Conservation (phyloP, 2,888 invertebrate genomes). For the Abrostola triplasia region DNA sequence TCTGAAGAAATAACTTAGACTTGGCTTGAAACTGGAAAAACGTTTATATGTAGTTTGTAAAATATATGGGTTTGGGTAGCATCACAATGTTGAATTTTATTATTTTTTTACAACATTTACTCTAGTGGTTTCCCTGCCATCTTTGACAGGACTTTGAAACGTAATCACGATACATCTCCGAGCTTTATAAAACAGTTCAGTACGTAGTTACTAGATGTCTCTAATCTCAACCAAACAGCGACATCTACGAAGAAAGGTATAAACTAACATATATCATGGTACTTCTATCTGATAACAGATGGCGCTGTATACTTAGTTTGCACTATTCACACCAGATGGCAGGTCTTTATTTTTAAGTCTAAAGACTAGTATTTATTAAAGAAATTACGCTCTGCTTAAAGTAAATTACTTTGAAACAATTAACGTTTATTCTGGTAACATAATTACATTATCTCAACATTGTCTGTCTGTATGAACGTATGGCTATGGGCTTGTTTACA, state of each 20-base stretch:
- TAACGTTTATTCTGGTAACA: background rate
- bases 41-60: conserved; percentile 12
- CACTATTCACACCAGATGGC: conserved; percentile 15
- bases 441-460: background rate
- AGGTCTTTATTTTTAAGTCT: background rate
- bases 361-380: too few relatives aligned
- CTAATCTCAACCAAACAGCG: conserved; percentile 6
- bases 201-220: conserved; percentile 26
- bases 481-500: conserved; percentile 31
- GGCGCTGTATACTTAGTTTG: conserved; percentile 11
- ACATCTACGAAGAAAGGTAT: conserved; percentile 17
- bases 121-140: conserved; percentile 11
- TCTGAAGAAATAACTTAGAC: background rate
- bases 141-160: conserved; percentile 10
- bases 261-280: background rate
- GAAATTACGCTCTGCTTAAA: too few relatives aligned
- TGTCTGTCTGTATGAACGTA: background rate
- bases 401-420: background rate
- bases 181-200: background rate
- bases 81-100: conserved; percentile 33
- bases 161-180: background rate
- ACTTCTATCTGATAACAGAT: conserved; percentile 9
- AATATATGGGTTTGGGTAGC: conserved; percentile 55
- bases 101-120: background rate
- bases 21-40: conserved; percentile 45